A percentile compares a stretch with the other conserved stretches of the same genome.
Conservation (phyloP, 2,113 vertebrate genomes). For the Dipodomys stephensi region DNA sequence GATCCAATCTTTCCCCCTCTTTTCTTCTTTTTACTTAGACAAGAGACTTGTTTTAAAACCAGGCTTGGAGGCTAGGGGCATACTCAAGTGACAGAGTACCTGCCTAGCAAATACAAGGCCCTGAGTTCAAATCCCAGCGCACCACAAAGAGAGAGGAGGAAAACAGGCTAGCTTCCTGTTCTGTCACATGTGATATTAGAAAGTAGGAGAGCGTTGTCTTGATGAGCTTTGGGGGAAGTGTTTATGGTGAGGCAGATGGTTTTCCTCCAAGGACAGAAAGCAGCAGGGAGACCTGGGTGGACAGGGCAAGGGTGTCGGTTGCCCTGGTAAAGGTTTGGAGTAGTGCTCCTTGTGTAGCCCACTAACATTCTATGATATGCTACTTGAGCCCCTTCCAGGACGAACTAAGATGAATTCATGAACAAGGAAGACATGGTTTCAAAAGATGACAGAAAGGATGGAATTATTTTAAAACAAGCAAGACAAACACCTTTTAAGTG, state of each 20-base stretch:
- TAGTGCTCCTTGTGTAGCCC: too few species aligned
- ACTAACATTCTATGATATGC: not conserved
- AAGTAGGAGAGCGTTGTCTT: not conserved
- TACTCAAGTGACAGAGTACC: too few species aligned
- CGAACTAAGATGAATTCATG: not conserved
- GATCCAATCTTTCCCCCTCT: too few species aligned
- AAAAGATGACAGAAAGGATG: not conserved
- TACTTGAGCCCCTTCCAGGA: not conserved
- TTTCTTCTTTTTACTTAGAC: too few species aligned
- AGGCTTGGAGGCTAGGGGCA: too few species aligned
- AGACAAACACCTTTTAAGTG: not conserved
- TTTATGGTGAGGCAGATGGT: not conserved
- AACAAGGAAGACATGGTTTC: not conserved
- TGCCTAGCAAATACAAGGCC: too few species aligned
- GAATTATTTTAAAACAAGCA: conserved; percentile 3
- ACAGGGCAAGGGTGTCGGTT: too few species aligned
- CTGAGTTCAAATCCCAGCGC: too few species aligned
- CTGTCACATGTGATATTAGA: not conserved
- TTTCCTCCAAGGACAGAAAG: not conserved
- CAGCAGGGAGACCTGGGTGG: not conserved
- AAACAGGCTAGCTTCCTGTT: not conserved
- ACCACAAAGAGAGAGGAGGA: too few species aligned
- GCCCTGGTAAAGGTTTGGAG: too few species aligned
- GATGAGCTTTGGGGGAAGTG: not conserved
- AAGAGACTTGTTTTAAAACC: too few species aligned